Percentiles rank a stretch among this genome's conserved stretches.
These are phyloP conservation scores for Aepyceros melampus DNA, from an alignment of 2,113 vertebrate genomes.

Conservation along the genomic window DNA sequence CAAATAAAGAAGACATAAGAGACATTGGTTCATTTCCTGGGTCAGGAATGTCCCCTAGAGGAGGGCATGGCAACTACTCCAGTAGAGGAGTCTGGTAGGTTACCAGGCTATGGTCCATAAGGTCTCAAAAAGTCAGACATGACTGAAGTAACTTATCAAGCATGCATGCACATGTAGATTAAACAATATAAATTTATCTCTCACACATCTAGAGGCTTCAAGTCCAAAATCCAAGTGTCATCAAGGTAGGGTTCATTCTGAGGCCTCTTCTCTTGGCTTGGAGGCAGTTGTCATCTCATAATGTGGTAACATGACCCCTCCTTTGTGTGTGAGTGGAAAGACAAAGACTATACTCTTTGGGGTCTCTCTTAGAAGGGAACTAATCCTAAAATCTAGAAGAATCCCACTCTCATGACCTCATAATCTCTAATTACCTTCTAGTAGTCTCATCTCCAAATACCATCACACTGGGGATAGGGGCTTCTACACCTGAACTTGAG, in stretches of 20 bases:
- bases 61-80: not conserved
- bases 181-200: not conserved
- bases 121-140: not conserved
- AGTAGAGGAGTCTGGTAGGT: not conserved
- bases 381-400: not conserved
- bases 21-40: not conserved
- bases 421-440: not conserved
- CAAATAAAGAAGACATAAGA: not conserved
- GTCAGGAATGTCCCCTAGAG: not conserved
- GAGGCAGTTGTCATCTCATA: not conserved
- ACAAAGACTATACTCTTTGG: too few species aligned
- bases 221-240: not conserved
- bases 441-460: not conserved
- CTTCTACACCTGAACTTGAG: not conserved
- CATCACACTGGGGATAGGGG: too few species aligned
- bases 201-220: not conserved
- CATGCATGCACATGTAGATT: not conserved
- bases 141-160: not conserved
- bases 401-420: not conserved
- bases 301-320: not conserved
- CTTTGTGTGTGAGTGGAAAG: not conserved
- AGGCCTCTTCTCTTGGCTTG: not conserved
- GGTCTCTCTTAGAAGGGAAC: too few species aligned
- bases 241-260: not conserved
- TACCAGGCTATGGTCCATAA: not conserved